Percentiles rank a stretch among this genome's conserved stretches.
These are phyloP conservation scores for Hippocampus mohnikei DNA, from an alignment of 2,113 vertebrate species.

Conservation along the genomic window DNA sequence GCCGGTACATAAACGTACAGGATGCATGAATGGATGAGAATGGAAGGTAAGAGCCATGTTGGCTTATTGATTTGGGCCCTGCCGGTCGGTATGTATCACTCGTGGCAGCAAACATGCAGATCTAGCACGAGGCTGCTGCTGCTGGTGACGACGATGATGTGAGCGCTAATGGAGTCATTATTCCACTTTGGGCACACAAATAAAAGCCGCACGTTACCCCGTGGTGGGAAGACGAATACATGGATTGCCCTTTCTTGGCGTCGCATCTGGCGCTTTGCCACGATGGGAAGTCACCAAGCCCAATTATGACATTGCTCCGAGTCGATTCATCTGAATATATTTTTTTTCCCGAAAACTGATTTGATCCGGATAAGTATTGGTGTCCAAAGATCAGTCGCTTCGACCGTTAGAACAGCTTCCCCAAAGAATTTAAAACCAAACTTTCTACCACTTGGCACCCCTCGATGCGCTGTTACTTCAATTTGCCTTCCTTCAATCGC, in stretches of 20 bases:
- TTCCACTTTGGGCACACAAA: conserved; percentile 2
- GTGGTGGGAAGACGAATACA: conserved; percentile 26
- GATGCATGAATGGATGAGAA: too few species aligned
- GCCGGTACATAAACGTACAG: too few species aligned
- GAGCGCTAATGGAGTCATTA: conserved; percentile 52
- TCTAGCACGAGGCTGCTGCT: background rate
- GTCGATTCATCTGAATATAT: background rate
- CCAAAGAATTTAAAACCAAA: background rate
- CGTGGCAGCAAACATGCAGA: too few species aligned
- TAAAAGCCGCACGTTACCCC: background rate
- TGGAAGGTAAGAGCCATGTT: too few species aligned
- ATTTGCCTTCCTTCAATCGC: background rate
- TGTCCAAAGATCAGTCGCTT: background rate
- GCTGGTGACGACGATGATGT: conserved; percentile 34
- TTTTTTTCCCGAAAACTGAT: too few species aligned
- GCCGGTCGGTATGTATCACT: too few species aligned
- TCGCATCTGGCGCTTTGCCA: conserved; percentile 30
- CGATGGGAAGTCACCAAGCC: background rate
- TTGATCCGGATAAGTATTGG: background rate
- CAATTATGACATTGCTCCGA: background rate
- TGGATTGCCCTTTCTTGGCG: conserved; percentile 7
- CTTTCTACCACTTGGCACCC: background rate
- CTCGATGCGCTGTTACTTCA: background rate
- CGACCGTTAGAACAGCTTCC: too few species aligned
- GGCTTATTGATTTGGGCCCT: too few species aligned